These are phyloP conservation scores for Pygocentrus nattereri DNA, from an alignment of 2,797 vertebrate genomes.

Conservation along the genomic window DNA sequence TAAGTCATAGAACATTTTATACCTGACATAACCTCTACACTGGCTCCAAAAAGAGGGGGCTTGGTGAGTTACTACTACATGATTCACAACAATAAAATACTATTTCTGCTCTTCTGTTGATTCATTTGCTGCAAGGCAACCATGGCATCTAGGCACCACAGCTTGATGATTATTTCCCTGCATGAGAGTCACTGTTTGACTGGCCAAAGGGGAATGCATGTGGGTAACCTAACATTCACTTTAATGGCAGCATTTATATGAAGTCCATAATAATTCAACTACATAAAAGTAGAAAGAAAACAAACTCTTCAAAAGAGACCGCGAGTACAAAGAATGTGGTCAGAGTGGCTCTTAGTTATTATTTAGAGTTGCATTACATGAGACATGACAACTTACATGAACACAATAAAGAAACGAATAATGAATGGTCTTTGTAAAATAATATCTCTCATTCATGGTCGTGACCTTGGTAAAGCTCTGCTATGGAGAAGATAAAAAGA, in stretches of 20 bases:
- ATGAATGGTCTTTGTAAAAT: conserved; percentile 29
- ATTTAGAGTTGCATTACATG: conserved; percentile 70
- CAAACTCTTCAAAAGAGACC: conserved; percentile 69
- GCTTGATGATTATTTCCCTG: conserved; percentile 60
- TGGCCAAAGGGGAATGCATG: conserved; percentile 60
- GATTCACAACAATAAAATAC: conserved; percentile 15
- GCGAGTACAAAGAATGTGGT: conserved; percentile 67
- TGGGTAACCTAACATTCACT: conserved; percentile 58
- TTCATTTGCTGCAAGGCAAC: conserved; percentile 29
- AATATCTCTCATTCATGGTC: neutral
- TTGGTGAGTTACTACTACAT: conserved; percentile 12
- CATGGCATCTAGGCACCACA: conserved; percentile 1
- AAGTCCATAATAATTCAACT: conserved; percentile 63
- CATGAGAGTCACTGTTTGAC: conserved; percentile 64
- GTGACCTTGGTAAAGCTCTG: neutral
- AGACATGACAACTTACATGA: conserved; percentile 57
- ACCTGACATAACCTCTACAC: conserved; percentile 5
- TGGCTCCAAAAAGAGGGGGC: neutral
- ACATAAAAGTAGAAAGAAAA: conserved; percentile 67
- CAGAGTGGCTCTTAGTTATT: conserved; percentile 58
- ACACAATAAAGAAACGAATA: conserved; percentile 49
- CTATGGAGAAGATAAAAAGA: neutral
- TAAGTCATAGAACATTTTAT: conserved; percentile 32
- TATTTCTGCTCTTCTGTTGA: conserved; percentile 18
- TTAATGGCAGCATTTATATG: conserved; percentile 67